phyloP scores from a whole-genome alignment of 2,888 invertebrate genomes.

The Tyria jacobaeae region DNA sequence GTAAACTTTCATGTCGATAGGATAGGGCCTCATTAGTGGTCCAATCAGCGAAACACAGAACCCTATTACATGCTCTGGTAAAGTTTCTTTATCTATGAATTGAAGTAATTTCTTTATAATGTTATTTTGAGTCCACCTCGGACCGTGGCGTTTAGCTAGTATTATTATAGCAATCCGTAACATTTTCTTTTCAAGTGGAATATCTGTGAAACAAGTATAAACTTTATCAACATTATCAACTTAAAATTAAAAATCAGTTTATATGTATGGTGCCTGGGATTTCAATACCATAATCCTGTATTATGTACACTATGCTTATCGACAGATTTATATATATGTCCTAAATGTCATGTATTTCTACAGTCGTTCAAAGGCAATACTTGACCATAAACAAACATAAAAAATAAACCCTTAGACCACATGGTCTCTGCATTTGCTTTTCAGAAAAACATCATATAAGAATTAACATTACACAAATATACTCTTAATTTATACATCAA shows the following conservation, averaged over 20 bases:
- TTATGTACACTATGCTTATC: too few species aligned
- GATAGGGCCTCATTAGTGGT: conserved; percentile 76
- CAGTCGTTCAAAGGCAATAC: neutral
- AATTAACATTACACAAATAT: too few species aligned
- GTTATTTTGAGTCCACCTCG: conserved; percentile 77
- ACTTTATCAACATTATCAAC: neutral
- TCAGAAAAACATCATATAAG: too few species aligned
- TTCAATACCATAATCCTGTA: neutral
- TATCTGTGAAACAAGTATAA: conserved; percentile 57
- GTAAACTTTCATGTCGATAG: conserved; percentile 75
- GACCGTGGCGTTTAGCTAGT: conserved; percentile 75
- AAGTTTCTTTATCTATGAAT: conserved; percentile 63
- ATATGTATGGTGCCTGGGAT: neutral
- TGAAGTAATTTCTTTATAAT: conserved; percentile 71
- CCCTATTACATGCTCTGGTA: conserved; percentile 55
- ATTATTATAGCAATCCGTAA: conserved; percentile 71
- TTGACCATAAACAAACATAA: too few species aligned
- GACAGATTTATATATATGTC: too few species aligned
- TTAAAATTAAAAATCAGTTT: neutral
- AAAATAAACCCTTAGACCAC: too few species aligned
- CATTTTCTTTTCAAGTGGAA: conserved; percentile 66
- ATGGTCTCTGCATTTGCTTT: too few species aligned
- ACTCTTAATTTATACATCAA: too few species aligned
- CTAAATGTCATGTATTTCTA: too few species aligned
- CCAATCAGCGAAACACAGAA: conserved; percentile 75